Conservation (phyloP, 2,888 invertebrate species). For the Drosophila pegasa region DNA sequence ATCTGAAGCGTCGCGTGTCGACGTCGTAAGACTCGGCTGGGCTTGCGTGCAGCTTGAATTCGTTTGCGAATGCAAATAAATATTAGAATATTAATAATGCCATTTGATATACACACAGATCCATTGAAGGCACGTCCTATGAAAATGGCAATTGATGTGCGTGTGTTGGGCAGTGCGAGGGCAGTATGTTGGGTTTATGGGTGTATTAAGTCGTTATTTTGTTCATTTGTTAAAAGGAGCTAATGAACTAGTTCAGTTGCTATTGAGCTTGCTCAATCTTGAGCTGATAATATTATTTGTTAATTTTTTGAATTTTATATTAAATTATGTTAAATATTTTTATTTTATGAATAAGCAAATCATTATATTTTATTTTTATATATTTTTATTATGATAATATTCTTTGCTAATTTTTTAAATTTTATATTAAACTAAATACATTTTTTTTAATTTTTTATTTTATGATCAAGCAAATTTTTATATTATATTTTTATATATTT, state of each 20-base stretch:
- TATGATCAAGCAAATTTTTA: no score
- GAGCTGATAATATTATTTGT: no score
- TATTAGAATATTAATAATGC: constrained; percentile 42
- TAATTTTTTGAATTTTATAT: no score
- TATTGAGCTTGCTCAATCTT: no score
- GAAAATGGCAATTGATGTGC: not conserved
- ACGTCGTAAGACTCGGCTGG: constrained; percentile 8
- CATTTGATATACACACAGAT: constrained; percentile 24
- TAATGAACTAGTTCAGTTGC: not conserved
- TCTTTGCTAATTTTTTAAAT: no score
- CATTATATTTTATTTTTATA: no score
- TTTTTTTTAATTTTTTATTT: no score
- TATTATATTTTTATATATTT: no score
- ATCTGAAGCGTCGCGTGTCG: constrained; percentile 7
- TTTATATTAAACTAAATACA: no score
- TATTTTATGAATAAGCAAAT: no score
- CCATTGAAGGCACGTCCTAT: constrained; percentile 56
- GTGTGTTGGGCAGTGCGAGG: constrained; percentile 18
- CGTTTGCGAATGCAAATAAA: constrained; percentile 33
- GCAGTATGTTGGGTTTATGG: not conserved
- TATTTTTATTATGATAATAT: no score
- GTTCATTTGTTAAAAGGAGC: not conserved
- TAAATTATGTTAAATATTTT: no score
- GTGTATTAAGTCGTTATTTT: not conserved
- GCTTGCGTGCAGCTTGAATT: constrained; percentile 31